Percentiles rank a stretch among this genome's conserved stretches.
Evolutionary conservation across 2,797 vertebrate species (phyloP).

Genomic region (Pogonophryne albipinna): DNA sequence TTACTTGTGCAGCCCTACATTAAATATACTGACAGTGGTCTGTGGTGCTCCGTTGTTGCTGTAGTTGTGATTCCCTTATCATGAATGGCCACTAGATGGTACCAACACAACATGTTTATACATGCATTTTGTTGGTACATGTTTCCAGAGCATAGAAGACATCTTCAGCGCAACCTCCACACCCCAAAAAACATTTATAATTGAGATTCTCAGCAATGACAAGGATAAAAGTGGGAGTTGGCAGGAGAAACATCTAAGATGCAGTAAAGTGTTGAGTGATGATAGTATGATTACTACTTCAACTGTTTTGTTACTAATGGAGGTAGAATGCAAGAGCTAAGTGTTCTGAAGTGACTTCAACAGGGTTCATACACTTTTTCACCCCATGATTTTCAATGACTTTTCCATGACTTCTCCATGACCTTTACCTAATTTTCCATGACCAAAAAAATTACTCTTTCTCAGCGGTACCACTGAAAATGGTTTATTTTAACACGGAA

Average conservation of each 20-base stretch:
- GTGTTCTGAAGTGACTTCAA: neutral
- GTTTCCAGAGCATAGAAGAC: neutral
- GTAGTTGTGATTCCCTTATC: neutral
- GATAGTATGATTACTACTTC: neutral
- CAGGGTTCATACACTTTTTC: too few species aligned
- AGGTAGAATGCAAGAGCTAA: neutral
- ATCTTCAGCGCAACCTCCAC: neutral
- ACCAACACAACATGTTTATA: neutral
- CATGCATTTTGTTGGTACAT: too few species aligned
- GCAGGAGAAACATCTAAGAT: neutral
- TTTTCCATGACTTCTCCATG: too few species aligned
- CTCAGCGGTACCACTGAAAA: too few species aligned
- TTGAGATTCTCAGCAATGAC: neutral
- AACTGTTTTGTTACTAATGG: neutral
- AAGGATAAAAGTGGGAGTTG: neutral
- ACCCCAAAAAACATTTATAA: neutral
- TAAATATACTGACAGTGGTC: neutral
- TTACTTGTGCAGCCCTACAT: neutral
- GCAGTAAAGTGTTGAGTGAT: neutral
- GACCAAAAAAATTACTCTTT: too few species aligned
- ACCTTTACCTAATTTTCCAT: too few species aligned
- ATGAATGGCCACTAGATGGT: conserved; percentile 44
- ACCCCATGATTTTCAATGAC: too few species aligned
- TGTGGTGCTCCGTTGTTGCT: conserved; percentile 13
- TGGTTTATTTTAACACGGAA: too few species aligned